Conservation (phyloP, 2,888 invertebrate species). For the Plebejus melissa region DNA sequence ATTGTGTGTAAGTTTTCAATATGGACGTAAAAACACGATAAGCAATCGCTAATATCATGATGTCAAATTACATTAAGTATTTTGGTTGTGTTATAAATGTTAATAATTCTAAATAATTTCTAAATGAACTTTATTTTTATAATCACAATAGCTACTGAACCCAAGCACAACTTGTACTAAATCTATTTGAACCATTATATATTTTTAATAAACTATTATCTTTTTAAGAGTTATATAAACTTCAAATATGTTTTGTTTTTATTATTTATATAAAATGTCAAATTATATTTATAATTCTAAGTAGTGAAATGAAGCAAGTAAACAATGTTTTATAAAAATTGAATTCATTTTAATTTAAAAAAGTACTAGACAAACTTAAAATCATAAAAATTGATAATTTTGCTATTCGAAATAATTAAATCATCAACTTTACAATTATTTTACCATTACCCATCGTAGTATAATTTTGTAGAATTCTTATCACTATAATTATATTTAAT, state of each 20-base stretch:
- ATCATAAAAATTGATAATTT: not conserved
- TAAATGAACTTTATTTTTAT: slow-evolving; percentile 20
- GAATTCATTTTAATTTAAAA: not conserved
- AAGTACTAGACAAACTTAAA: not conserved
- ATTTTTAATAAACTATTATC: slow-evolving; percentile 13
- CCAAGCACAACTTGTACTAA: slow-evolving; percentile 18
- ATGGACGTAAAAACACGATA: slow-evolving; percentile 38
- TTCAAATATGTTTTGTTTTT: not conserved
- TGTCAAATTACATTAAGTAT: slow-evolving; percentile 64
- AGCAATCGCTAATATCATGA: slow-evolving; percentile 58
- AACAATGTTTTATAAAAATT: not conserved
- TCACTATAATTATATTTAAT: not conserved
- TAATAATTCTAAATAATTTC: slow-evolving; percentile 20
- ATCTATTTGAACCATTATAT: not conserved
- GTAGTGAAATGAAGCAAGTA: slow-evolving; percentile 5
- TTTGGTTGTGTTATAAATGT: slow-evolving; percentile 32
- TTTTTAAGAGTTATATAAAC: not conserved
- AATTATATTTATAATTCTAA: not conserved
- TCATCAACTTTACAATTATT: not conserved
- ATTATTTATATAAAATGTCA: not conserved
- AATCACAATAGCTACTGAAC: slow-evolving; percentile 7
- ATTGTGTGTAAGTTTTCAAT: slow-evolving; percentile 21
- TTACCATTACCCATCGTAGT: not conserved
- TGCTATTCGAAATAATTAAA: too few species aligned
- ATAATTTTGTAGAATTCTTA: not conserved